Percentiles rank a stretch among this genome's conserved stretches.
These are phyloP conservation scores for Synodontis membranacea DNA, from an alignment of 2,113 vertebrate genomes.

Conservation along the genomic window DNA sequence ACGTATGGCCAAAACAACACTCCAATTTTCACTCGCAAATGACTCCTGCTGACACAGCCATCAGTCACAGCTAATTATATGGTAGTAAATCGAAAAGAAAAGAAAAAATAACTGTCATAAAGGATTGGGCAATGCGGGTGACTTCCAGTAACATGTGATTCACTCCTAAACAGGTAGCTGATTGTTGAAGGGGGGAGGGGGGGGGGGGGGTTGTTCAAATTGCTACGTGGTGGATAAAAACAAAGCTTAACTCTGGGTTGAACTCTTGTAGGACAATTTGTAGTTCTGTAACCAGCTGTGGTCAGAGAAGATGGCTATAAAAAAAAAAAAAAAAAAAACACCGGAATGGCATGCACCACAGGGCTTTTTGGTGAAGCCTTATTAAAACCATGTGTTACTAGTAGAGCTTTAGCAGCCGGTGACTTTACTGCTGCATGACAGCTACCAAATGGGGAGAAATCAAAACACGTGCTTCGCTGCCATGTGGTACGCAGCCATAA, in stretches of 20 bases:
- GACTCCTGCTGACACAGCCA: neutral
- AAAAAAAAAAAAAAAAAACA: no score
- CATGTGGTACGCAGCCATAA: neutral
- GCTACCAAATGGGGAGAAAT: neutral
- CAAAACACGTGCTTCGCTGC: neutral
- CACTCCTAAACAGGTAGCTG: neutral
- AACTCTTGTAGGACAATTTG: neutral
- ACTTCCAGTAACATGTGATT: neutral
- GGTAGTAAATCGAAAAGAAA: neutral
- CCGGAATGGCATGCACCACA: neutral
- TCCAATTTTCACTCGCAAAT: slow-evolving; percentile 9
- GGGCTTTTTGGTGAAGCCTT: neutral
- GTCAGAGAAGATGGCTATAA: neutral
- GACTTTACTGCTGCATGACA: neutral
- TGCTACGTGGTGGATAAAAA: neutral
- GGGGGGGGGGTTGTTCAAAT: no score
- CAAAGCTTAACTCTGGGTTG: neutral
- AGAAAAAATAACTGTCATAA: neutral
- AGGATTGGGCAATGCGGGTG: neutral
- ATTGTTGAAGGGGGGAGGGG: slow-evolving; percentile 14
- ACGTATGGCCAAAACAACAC: neutral
- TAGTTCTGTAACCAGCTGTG: neutral
- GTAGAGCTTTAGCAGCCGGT: neutral
- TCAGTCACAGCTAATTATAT: slow-evolving; percentile 8
- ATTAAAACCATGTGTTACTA: neutral